Evolutionary conservation across 2,797 vertebrate species (phyloP).

Genomic region (Triplophysa bombifrons): DNA sequence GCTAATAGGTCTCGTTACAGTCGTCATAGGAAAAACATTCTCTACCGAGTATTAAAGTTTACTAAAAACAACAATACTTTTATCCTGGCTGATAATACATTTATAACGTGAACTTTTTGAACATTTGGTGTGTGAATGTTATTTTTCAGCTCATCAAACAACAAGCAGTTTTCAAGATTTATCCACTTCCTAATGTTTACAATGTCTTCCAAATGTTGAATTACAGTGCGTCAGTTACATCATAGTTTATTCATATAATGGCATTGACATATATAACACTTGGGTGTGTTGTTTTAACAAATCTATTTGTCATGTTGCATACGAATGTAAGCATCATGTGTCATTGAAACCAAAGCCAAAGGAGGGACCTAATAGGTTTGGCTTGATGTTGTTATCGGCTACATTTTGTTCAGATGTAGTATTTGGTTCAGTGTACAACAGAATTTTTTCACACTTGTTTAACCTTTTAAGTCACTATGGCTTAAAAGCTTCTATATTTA

Average conservation of each 20-base stretch:
- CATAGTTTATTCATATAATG: neutral
- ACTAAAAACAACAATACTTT: neutral
- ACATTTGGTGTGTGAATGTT: neutral
- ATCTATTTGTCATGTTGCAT: neutral
- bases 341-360: conserved; percentile 22
- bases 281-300: conserved; percentile 27
- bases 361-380: conserved; percentile 21
- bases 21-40: neutral
- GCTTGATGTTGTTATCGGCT: conserved; percentile 9
- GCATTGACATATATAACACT: conserved; percentile 5
- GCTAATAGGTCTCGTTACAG: neutral
- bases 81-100: neutral
- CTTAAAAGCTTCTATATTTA: neutral
- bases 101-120: neutral
- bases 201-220: neutral
- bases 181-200: too few species aligned
- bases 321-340: neutral
- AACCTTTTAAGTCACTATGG: neutral
- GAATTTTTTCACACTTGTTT: neutral
- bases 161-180: neutral
- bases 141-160: neutral
- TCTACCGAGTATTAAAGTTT: neutral
- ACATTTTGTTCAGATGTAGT: neutral
- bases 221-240: neutral
- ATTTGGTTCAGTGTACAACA: neutral